Evolutionary conservation across 2,888 invertebrate genomes (phyloP).

Genomic region (Drosophila fungiperda): DNA sequence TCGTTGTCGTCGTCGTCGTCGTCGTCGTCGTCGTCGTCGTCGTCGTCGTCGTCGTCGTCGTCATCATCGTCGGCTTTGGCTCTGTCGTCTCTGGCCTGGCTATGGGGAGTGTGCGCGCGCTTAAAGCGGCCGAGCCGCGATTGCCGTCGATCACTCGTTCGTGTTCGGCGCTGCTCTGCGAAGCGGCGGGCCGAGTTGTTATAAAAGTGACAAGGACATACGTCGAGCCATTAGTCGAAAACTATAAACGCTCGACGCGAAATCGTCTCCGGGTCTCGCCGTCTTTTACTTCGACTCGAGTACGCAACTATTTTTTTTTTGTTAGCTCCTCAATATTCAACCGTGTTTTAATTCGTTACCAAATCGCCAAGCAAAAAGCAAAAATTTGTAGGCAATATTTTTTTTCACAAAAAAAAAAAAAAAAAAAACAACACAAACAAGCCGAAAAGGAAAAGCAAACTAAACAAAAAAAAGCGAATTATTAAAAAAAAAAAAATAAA

Average conservation of each 20-base stretch:
- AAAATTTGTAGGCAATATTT: slow-evolving; percentile 20
- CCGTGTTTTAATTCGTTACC: slow-evolving; percentile 21
- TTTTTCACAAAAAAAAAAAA: not conserved
- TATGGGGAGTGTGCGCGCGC: slow-evolving; percentile 68
- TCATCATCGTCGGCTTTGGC: slow-evolving; percentile 15
- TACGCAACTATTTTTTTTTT: slow-evolving; percentile 57
- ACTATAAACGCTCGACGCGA: slow-evolving; percentile 85
- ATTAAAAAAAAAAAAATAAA: not conserved
- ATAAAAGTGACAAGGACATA: slow-evolving; percentile 86
- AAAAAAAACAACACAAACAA: not conserved
- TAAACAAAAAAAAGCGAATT: not conserved
- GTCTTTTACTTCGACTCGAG: slow-evolving; percentile 56
- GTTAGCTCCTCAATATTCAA: slow-evolving; percentile 18
- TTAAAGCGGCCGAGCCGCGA: slow-evolving; percentile 72
- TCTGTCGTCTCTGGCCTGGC: slow-evolving; percentile 35
- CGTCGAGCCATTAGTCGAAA: slow-evolving; percentile 85
- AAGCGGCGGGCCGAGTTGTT: slow-evolving; percentile 81
- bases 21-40: slow-evolving; percentile 7
- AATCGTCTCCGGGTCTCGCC: slow-evolving; percentile 81
- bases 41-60: slow-evolving; percentile 18
- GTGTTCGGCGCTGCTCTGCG: slow-evolving; percentile 74
- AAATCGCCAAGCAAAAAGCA: slow-evolving; percentile 22
- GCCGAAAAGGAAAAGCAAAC: not conserved
- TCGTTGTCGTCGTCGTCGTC: slow-evolving; percentile 12
- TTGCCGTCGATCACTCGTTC: slow-evolving; percentile 76